Base-by-base conservation (phyloP, 2,113 vertebrate species). In the Ivindomyrus marchei region DNA sequence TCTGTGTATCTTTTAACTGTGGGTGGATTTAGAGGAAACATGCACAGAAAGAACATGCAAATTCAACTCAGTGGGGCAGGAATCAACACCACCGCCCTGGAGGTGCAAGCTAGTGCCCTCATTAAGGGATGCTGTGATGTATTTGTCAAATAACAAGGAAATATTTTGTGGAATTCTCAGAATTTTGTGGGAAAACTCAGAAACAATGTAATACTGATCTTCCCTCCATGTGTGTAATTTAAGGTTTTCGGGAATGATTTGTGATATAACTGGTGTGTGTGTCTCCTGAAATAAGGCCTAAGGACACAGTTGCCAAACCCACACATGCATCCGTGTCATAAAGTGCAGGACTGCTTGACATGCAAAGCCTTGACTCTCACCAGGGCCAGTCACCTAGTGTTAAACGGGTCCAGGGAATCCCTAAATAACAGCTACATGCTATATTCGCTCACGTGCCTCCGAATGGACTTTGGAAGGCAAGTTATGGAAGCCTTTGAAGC, bases 241-340 rank as follows among this genome's bases (percentile, higher is more conserved):
- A 56, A n/a, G 47, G 36, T 58, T 89, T 42, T 21, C 9, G 13
- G 45, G 39, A 53, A 62, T 36, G 17, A 62, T 85, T 85, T 46
- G 53, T 4, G 39, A 36, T 47, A 19, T 46, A 85, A 47, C 42
- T 85, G 42, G 21, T n/a, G 47, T 42, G 66, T 11, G 53, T 31
- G 19, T 10, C n/a, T 85, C 52, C 39, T 58, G 80, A 58, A 42
- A 89, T 36, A 24, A 53, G 50, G 49, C 46, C 17, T 46, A 85
- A 27, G 6, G 24, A 27, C 42, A 86, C 45, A 5, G 7, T 74
- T 31, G n/a, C n/a, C 46, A 77, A 56, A 87, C 86, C 88, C 86
- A 86, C 90, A 85, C 89, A 90, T 91, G 87, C 89, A 90, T 86
- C 89, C 86, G 88, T 92, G 85, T 92, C 91, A 91, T 91, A 87